Conservation (phyloP, 2,113 vertebrate species). For the Diphyllodes magnificus region DNA sequence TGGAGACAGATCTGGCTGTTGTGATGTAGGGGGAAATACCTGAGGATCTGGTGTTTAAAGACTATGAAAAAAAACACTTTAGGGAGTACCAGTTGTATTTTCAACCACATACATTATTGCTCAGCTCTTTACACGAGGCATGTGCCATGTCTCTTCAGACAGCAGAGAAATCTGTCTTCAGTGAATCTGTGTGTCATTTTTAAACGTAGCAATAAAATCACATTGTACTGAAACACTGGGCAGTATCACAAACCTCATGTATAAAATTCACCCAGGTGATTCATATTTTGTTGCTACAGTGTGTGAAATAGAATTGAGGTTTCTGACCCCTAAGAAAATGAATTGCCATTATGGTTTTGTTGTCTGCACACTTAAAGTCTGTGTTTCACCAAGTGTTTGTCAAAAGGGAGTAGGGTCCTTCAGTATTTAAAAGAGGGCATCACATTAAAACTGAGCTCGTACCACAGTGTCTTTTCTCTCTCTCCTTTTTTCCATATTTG, state of each 20-base stretch:
- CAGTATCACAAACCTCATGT: not conserved
- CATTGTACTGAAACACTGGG: not conserved
- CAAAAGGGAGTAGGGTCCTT: not conserved
- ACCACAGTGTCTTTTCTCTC: not conserved
- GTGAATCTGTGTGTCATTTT: not conserved
- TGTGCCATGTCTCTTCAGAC: not conserved
- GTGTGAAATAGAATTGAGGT: not conserved
- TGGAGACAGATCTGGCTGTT: not conserved
- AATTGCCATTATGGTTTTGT: not conserved
- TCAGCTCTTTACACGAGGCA: not conserved
- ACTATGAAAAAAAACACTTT: not conserved
- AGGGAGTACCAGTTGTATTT: not conserved
- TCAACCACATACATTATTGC: not conserved
- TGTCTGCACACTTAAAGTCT: not conserved
- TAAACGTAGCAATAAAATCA: not conserved
- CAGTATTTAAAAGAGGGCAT: not conserved
- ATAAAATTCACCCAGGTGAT: not conserved
- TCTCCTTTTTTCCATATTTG: constrained; percentile 18
- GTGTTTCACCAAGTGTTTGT: not conserved
- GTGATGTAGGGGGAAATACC: constrained; percentile 6
- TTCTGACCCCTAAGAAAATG: not conserved
- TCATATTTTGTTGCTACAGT: not conserved
- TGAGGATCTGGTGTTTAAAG: not conserved
- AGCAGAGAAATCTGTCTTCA: not conserved
- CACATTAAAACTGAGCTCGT: not conserved